Evolutionary conservation across 2,113 vertebrate species (phyloP).

Genomic region (Calyptommatus sinebrachiatus): DNA sequence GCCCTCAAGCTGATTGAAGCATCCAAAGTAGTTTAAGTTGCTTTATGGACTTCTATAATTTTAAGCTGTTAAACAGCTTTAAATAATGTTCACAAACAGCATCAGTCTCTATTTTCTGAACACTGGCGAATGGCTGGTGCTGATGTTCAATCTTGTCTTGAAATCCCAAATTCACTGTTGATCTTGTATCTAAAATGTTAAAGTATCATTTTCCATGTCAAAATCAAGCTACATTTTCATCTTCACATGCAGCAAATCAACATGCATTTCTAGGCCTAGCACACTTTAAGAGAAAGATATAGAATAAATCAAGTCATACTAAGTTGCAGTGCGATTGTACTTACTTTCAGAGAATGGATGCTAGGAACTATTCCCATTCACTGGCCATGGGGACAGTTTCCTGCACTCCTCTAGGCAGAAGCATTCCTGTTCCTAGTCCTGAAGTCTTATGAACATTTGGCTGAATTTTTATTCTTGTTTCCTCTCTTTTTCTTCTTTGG

Average conservation of each 20-base stretch:
- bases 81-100: slow-evolving; percentile 36
- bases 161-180: neutral
- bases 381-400: no score
- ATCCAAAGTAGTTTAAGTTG: slow-evolving; percentile 60
- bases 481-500: no score
- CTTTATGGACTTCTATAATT: slow-evolving; percentile 58
- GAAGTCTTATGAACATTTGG: no score
- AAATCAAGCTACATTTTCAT: neutral
- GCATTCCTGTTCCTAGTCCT: no score
- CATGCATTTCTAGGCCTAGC: neutral
- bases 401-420: no score
- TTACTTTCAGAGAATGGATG: no score
- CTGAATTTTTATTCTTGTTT: neutral
- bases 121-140: slow-evolving; percentile 23
- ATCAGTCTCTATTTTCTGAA: slow-evolving; percentile 22
- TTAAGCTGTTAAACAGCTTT: slow-evolving; percentile 64
- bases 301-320: neutral
- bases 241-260: neutral
- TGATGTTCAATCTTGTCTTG: slow-evolving; percentile 3
- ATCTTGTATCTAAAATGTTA: neutral
- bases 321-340: no score
- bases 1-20: slow-evolving; percentile 27
- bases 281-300: neutral
- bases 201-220: neutral
- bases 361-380: no score